phyloP scores from a whole-genome alignment of 2,797 vertebrate genomes.

The Pipistrellus pygmaeus region DNA sequence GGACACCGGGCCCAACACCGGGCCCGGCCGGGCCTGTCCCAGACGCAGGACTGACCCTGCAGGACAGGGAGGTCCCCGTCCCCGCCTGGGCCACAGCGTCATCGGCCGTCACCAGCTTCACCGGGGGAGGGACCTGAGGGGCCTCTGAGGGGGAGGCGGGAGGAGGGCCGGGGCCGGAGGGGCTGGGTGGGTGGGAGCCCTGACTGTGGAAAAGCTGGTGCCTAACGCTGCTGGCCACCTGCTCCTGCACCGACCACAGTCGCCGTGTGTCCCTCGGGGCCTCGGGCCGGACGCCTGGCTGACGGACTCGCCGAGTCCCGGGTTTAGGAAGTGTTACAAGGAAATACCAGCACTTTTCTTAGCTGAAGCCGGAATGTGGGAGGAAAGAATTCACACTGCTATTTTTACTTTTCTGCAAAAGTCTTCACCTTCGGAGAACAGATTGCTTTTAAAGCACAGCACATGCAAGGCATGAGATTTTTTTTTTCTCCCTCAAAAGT shows the following conservation, averaged over 20 bases:
- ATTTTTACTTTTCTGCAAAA: slow-evolving; percentile 74
- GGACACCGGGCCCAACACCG: neutral
- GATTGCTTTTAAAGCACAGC: slow-evolving; percentile 45
- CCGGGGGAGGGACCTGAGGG: neutral
- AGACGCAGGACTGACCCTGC: neutral
- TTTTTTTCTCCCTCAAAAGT: slow-evolving; percentile 55
- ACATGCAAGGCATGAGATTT: slow-evolving; percentile 51
- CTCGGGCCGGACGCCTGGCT: neutral
- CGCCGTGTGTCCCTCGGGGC: neutral
- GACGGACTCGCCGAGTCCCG: neutral
- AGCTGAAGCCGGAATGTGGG: slow-evolving; percentile 58
- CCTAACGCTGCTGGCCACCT: neutral
- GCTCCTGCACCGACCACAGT: neutral
- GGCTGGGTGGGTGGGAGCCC: neutral
- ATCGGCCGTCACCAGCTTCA: neutral
- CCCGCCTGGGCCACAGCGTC: neutral
- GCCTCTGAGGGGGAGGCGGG: too few relatives aligned
- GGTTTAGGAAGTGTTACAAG: slow-evolving; percentile 42
- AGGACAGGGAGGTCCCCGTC: neutral
- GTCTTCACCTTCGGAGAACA: slow-evolving; percentile 51
- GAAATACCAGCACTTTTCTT: slow-evolving; percentile 21
- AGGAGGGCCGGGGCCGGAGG: neutral
- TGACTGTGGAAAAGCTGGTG: neutral
- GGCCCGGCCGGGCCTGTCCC: neutral
- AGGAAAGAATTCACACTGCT: slow-evolving; percentile 63